Conservation (phyloP, 1,140 invertebrate species). For the Aphelinus certus region DNA sequence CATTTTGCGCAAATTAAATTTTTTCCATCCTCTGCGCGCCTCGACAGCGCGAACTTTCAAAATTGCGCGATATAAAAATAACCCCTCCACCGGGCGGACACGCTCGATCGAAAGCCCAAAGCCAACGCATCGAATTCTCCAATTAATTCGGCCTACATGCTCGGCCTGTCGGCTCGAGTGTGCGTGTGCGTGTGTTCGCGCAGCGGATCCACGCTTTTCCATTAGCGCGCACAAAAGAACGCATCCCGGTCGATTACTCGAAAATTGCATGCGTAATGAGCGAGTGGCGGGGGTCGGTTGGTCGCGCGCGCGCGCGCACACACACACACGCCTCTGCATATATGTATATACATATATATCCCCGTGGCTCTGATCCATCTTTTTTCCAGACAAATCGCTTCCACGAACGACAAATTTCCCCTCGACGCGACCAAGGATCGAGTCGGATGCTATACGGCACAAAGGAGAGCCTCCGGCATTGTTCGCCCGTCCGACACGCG, state of each 20-base stretch:
- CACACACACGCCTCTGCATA: too few relatives aligned
- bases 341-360: background rate
- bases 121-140: too few relatives aligned
- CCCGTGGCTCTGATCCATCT: background rate
- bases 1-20: too few relatives aligned
- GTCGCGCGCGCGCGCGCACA: background rate
- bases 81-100: too few relatives aligned
- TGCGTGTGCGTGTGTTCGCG: too few relatives aligned
- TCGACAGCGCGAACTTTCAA: too few relatives aligned
- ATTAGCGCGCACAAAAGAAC: conserved; percentile 5
- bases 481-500: conserved; percentile 39
- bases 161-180: too few relatives aligned
- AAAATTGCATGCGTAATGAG: conserved; percentile 25
- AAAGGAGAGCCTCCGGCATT: conserved; percentile 41
- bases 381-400: conserved; percentile 36
- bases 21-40: too few relatives aligned
- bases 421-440: background rate
- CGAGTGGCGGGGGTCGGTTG: too few relatives aligned
- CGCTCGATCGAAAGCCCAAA: background rate
- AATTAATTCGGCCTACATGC: too few relatives aligned
- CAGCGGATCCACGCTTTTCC: background rate
- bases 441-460: conserved; percentile 11
- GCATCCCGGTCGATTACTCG: background rate
- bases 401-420: conserved; percentile 31
- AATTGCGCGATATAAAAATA: too few relatives aligned